These are phyloP conservation scores for Herpailurus yagouaroundi DNA, from an alignment of 2,113 vertebrate genomes.

Conservation along the genomic window DNA sequence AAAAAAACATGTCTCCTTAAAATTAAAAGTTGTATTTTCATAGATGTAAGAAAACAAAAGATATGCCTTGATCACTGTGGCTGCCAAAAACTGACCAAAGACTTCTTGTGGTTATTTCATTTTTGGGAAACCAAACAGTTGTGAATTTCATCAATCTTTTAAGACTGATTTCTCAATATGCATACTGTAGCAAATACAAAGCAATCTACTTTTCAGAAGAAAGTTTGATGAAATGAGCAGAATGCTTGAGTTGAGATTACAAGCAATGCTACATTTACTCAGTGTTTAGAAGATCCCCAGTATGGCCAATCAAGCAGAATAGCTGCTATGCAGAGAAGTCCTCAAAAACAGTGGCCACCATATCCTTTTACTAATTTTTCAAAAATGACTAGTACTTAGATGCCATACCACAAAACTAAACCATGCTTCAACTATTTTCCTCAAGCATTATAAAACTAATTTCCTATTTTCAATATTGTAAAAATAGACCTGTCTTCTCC, in stretches of 20 bases:
- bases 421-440: slow-evolving; percentile 54
- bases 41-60: slow-evolving; percentile 50
- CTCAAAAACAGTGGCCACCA: neutral
- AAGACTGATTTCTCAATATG: slow-evolving; percentile 70
- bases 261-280: slow-evolving; percentile 1
- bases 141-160: slow-evolving; percentile 69
- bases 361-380: neutral
- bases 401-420: slow-evolving; percentile 58
- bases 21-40: slow-evolving; percentile 73
- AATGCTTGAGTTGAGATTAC: slow-evolving; percentile 61
- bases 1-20: slow-evolving; percentile 60
- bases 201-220: slow-evolving; percentile 62
- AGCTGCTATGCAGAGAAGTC: slow-evolving; percentile 26
- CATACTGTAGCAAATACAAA: slow-evolving; percentile 61
- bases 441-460: slow-evolving; percentile 57
- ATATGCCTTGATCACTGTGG: slow-evolving; percentile 24
- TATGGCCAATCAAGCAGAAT: neutral
- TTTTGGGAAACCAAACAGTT: slow-evolving; percentile 69
- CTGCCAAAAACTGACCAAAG: slow-evolving; percentile 62
- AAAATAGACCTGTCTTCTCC: slow-evolving; percentile 75
- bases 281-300: neutral
- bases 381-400: slow-evolving; percentile 45
- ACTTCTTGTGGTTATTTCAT: slow-evolving; percentile 58
- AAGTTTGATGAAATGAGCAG: slow-evolving; percentile 15
- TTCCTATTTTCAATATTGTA: slow-evolving; percentile 68